Base-by-base conservation (phyloP, 2,888 invertebrate genomes). In the Beris chalybata region DNA sequence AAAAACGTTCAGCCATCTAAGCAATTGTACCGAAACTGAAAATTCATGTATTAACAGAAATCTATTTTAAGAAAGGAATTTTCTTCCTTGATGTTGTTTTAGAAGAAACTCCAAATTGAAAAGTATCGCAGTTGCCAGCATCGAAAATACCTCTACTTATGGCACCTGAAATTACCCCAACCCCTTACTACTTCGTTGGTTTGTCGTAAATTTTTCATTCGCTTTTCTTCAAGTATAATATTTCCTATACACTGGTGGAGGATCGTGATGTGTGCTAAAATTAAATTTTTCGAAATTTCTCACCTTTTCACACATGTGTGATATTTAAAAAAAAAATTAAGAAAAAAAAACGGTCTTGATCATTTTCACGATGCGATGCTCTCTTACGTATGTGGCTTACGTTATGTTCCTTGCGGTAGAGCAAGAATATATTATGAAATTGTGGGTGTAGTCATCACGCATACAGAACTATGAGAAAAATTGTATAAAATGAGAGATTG, bases 1-100 rank as follows among this genome's bases (percentile, higher is more conserved):
- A 22, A 38, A 5, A 38, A 38, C 3, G 38, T 9, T 38, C 38
- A 22, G 1, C 2, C 9, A 38, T 9, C 1, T 9, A 38, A 7
- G 9, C 38, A 38, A 7, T 38, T 9, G 38, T 9, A 38, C 9
- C 9, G 38, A 38, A 38, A 38, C 9, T 38, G 1, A 4, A 38
- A 38, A 38, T 38, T 38, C 9, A n/a, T 38, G 9, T 38, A 38
- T 31, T 22, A 54, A 15, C 11, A 15, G 13, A 43, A 56, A 13
- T 59, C 48, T 59, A 59, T 59, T 59, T 59, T n/a, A 47, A 47
- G 48, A 59, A 31, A 47, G 31, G n/a, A 45, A 31, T 48, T 59
- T 59, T 31, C 47, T 59, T 47, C 48, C n/a, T 59, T 31, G 48
- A 59, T 48, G 48, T 59, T 59, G 22, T 30, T 5, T 38, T 38